Evolutionary conservation across 2,113 vertebrate genomes (phyloP).

Genomic region (Pycnonotus jocosus): DNA sequence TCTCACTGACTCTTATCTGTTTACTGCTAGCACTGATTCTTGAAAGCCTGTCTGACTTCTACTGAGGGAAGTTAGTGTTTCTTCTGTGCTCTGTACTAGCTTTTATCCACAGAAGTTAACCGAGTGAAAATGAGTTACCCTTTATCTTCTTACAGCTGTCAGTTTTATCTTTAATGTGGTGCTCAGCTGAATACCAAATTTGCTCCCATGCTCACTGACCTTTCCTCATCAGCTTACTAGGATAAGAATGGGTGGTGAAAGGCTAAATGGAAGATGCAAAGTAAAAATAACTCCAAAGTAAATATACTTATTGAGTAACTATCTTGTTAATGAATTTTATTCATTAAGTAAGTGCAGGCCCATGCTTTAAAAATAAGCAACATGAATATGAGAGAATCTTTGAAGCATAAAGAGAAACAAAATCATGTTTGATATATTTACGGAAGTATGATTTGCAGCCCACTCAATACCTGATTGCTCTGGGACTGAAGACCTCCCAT

Average conservation of each 20-base stretch:
- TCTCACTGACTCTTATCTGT: not conserved
- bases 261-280: not conserved
- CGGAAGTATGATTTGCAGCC: not conserved
- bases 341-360: not conserved
- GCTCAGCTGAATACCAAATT: not conserved
- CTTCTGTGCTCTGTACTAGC: not conserved
- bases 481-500: not conserved
- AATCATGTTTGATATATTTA: not conserved
- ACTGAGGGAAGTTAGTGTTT: not conserved
- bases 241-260: not conserved
- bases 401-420: not conserved
- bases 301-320: not conserved
- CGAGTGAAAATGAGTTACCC: not conserved
- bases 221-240: not conserved
- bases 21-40: not conserved
- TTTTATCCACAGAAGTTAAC: not conserved
- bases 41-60: not conserved
- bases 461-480: not conserved
- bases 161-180: not conserved
- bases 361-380: conserved; percentile 6
- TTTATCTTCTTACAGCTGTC: conserved; percentile 19
- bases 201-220: conserved; percentile 6
- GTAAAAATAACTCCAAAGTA: not conserved
- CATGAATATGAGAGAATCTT: not conserved
- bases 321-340: not conserved